phyloP scores from a whole-genome alignment of 2,888 invertebrate genomes.

The Chorisops tibialis region DNA sequence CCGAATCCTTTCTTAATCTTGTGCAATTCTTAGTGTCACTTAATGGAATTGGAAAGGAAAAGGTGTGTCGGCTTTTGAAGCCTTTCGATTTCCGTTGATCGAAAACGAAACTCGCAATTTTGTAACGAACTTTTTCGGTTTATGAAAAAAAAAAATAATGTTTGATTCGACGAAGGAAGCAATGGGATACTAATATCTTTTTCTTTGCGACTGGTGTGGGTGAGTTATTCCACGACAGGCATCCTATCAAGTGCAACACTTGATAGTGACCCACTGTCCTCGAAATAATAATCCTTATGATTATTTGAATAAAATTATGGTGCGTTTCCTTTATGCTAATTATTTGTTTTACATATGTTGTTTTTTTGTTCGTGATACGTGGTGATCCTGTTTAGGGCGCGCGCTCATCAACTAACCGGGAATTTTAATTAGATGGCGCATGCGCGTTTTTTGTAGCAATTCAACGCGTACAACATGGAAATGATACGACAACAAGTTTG shows the following conservation, averaged over 20 bases:
- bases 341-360: conserved; percentile 30
- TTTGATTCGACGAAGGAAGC: no score
- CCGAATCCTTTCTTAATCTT: conserved; percentile 26
- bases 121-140: conserved; percentile 26
- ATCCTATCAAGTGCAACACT: conserved; percentile 15
- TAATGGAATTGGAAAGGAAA: conserved; percentile 23
- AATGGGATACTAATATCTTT: background rate
- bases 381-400: conserved; percentile 10
- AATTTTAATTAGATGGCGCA: conserved; percentile 33
- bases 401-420: conserved; percentile 11
- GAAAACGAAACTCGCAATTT: conserved; percentile 23
- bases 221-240: no score
- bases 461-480: background rate
- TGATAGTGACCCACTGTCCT: conserved; percentile 22
- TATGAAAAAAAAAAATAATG: no score
- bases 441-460: conserved; percentile 14
- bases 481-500: conserved; percentile 1
- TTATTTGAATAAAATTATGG: conserved; percentile 22
- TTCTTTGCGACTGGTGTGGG: background rate
- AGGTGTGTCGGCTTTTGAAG: conserved; percentile 26
- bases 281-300: conserved; percentile 7
- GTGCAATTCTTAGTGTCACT: conserved; percentile 11
- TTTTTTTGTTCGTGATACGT: background rate
- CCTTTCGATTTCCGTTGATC: conserved; percentile 27
- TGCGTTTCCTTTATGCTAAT: conserved; percentile 27